Conservation (phyloP, 2,113 vertebrate species). For the Paralichthys olivaceus region DNA sequence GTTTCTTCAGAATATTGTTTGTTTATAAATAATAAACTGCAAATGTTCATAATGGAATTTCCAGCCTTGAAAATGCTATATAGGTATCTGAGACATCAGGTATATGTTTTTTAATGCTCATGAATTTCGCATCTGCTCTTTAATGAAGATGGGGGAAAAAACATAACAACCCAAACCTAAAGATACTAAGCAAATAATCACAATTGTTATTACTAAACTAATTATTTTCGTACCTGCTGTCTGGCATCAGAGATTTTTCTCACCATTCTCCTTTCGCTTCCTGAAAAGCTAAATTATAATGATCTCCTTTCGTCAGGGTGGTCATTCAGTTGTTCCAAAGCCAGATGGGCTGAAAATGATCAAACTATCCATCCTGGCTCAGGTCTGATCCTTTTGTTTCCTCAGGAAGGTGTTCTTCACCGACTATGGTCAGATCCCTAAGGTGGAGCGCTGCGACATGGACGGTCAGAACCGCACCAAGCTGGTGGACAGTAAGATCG, state of each 20-base stretch:
- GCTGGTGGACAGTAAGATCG: conserved; percentile 97
- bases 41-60: not conserved
- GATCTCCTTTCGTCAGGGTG: not conserved
- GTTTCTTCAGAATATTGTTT: not conserved
- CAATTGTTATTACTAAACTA: not conserved
- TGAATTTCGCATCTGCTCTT: too few relatives aligned
- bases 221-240: not conserved
- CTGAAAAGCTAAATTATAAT: not conserved
- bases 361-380: conserved; percentile 1
- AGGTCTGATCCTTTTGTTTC: conserved; percentile 14
- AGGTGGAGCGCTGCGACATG: conserved; percentile 98
- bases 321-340: not conserved
- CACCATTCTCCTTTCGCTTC: not conserved
- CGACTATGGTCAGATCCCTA: conserved; percentile 98
- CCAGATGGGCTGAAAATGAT: conserved; percentile 15
- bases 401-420: conserved; percentile 97
- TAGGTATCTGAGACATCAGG: too few relatives aligned
- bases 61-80: not conserved
- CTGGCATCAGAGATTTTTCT: not conserved
- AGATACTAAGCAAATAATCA: not conserved
- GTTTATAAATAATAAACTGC: not conserved
- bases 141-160: too few relatives aligned
- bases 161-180: too few relatives aligned
- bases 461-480: conserved; percentile 98
- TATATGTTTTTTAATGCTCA: too few relatives aligned